phyloP scores from a whole-genome alignment of 2,888 invertebrate genomes.

The Cryptus armator region DNA sequence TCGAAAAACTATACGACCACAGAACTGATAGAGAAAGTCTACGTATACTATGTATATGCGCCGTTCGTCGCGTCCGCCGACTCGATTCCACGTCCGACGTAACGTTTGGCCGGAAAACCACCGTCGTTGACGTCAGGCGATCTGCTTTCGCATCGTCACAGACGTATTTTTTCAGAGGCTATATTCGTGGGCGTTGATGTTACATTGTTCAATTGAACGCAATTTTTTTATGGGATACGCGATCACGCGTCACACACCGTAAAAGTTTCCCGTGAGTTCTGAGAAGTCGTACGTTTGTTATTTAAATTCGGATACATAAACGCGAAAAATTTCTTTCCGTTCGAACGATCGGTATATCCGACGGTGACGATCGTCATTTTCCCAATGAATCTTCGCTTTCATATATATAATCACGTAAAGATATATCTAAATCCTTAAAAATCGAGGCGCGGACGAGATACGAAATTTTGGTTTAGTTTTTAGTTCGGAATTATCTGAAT shows the following conservation, averaged over 20 bases:
- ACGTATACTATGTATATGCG: not conserved
- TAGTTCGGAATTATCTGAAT: not conserved
- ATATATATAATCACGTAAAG: not conserved
- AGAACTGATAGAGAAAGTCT: constrained; percentile 17
- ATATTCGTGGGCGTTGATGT: not conserved
- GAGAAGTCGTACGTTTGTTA: not conserved
- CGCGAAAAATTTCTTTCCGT: not conserved
- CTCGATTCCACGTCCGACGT: constrained; percentile 8
- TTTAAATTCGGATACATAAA: not conserved
- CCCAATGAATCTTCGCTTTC: not conserved
- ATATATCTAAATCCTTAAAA: not conserved
- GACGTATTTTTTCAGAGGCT: not conserved
- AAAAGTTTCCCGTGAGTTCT: not conserved
- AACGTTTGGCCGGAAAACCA: not conserved
- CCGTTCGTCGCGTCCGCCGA: constrained; percentile 3
- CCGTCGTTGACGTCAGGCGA: constrained; percentile 25
- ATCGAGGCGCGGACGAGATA: not conserved
- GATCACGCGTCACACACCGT: not conserved
- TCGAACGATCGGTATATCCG: not conserved
- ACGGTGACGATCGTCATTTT: not conserved
- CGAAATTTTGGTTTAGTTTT: constrained; percentile 2
- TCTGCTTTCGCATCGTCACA: constrained; percentile 16
- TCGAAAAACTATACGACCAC: not conserved
- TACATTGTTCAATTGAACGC: not conserved
- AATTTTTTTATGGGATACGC: not conserved